These are phyloP conservation scores for Drosophila gunungcola DNA, from an alignment of 1,140 invertebrate genomes.

Conservation along the genomic window DNA sequence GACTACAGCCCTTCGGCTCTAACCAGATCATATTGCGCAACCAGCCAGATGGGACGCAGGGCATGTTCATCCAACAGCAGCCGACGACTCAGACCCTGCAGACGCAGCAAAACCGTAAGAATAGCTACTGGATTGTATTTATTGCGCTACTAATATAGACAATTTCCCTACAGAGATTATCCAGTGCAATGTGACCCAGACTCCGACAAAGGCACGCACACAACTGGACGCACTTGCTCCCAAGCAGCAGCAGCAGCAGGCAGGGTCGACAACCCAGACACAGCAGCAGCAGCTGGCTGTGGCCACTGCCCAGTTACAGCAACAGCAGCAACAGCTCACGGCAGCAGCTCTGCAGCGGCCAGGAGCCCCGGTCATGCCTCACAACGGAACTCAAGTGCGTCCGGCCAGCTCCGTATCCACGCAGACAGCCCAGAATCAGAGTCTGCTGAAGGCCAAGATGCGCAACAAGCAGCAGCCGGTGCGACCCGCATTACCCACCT, in stretches of 20 bases:
- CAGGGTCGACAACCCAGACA: conserved; percentile 32
- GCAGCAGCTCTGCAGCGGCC: conserved; percentile 60
- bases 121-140: conserved; percentile 3
- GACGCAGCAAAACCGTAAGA: conserved; percentile 81
- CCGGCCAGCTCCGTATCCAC: conserved; percentile 91
- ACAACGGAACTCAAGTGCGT: conserved; percentile 87
- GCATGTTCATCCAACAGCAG: conserved; percentile 95
- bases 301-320: conserved; percentile 57
- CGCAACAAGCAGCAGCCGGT: conserved; percentile 85
- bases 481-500: conserved; percentile 86
- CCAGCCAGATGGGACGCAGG: conserved; percentile 89
- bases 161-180: conserved; percentile 72
- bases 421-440: conserved; percentile 87
- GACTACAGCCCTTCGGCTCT: conserved; percentile 89
- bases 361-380: conserved; percentile 86
- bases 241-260: conserved; percentile 70
- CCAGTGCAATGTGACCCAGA: conserved; percentile 82
- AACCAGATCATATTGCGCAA: conserved; percentile 94
- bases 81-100: conserved; percentile 85
- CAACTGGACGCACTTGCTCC: conserved; percentile 73
- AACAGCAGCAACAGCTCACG: conserved; percentile 64
- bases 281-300: conserved; percentile 58
- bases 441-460: conserved; percentile 78
- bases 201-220: conserved; percentile 66
- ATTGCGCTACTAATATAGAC: background rate